Evolutionary conservation across 1,140 invertebrate genomes (phyloP).

Genomic region (Dufourea novaeangliae): DNA sequence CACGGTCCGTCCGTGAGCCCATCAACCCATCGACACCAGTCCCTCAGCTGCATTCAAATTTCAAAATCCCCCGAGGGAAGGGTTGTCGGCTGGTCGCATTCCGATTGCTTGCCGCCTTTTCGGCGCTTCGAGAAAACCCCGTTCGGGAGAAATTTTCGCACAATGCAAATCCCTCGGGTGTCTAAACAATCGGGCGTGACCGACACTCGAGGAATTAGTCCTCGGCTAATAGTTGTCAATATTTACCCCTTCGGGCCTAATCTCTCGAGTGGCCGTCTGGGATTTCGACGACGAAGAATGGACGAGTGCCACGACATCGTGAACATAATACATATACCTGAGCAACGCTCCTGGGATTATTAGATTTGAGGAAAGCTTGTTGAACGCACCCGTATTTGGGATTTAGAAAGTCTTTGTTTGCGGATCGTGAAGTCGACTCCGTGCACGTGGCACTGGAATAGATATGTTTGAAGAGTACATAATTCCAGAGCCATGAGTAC

Average conservation of each 20-base stretch:
- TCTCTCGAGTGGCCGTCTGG: not conserved
- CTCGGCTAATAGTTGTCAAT: slow-evolving; percentile 48
- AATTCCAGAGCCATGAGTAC: too few relatives aligned
- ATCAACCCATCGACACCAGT: too few relatives aligned
- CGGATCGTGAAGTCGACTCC: too few relatives aligned
- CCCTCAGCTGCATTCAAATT: not conserved
- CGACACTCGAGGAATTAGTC: slow-evolving; percentile 6
- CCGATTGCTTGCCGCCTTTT: not conserved
- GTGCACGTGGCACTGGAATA: too few relatives aligned
- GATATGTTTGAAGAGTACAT: too few relatives aligned
- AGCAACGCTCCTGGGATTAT: too few relatives aligned
- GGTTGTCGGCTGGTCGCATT: not conserved
- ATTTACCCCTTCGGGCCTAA: slow-evolving; percentile 44
- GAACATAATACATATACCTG: too few relatives aligned
- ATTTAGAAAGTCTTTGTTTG: not conserved
- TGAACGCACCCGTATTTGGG: not conserved
- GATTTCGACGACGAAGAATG: not conserved
- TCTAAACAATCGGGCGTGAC: not conserved
- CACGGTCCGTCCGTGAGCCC: not conserved
- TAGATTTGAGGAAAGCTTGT: not conserved
- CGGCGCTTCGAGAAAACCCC: not conserved
- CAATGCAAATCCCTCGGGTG: not conserved
- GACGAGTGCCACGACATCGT: too few relatives aligned
- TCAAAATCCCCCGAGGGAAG: not conserved
- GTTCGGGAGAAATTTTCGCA: not conserved